These are phyloP conservation scores for Drosophila percnosoma DNA, from an alignment of 2,888 invertebrate genomes.

Conservation along the genomic window DNA sequence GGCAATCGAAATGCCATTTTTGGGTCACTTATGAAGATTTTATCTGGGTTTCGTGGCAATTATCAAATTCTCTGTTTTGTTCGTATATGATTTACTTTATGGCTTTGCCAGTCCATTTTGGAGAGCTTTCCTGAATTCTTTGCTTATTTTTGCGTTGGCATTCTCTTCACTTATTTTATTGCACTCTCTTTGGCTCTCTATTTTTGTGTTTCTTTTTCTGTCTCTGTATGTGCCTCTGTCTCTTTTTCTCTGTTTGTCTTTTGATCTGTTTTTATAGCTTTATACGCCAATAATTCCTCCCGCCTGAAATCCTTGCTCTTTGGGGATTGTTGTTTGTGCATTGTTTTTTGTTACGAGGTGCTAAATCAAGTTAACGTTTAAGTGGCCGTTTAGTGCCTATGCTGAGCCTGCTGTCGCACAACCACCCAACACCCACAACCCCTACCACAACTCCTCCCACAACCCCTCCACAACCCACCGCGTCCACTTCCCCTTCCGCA, in stretches of 20 bases:
- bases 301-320: constrained; percentile 40
- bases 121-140: constrained; percentile 41
- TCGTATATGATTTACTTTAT: constrained; percentile 58
- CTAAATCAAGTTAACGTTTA: constrained; percentile 79
- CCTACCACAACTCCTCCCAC: background rate
- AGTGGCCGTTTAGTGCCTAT: constrained; percentile 79
- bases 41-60: constrained; percentile 45
- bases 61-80: constrained; percentile 50
- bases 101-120: constrained; percentile 34
- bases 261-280: constrained; percentile 68
- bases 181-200: constrained; percentile 15
- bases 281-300: constrained; percentile 31
- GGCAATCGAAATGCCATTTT: constrained; percentile 20
- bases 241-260: constrained; percentile 15
- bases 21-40: background rate
- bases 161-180: constrained; percentile 43
- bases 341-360: constrained; percentile 70
- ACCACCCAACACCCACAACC: background rate
- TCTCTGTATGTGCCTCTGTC: constrained; percentile 2
- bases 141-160: constrained; percentile 30
- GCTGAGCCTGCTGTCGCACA: constrained; percentile 28
- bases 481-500: background rate
- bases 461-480: background rate
- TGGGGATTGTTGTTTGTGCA: constrained; percentile 25
- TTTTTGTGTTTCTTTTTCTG: background rate